A percentile compares a stretch with the other conserved stretches of the same genome.
These are phyloP conservation scores for Ceratosolen fusciceps DNA, from an alignment of 1,140 invertebrate species.

Conservation along the genomic window DNA sequence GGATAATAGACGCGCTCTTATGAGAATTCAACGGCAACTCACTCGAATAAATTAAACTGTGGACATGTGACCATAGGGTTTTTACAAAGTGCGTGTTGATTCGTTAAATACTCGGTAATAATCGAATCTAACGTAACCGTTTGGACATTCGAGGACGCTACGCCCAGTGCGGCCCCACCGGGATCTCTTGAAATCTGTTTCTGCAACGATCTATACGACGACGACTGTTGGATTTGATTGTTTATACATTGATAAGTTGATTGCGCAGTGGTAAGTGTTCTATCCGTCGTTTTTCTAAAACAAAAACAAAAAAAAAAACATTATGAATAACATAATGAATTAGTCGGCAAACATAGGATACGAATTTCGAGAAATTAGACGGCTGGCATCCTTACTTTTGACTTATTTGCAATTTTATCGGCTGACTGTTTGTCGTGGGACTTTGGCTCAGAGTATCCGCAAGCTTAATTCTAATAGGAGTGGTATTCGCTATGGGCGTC, in stretches of 20 bases:
- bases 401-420: slow-evolving; percentile 68
- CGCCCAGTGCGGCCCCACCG: slow-evolving; percentile 57
- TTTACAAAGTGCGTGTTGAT: slow-evolving; percentile 95
- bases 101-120: slow-evolving; percentile 94
- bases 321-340: background rate
- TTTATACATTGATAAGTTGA: background rate
- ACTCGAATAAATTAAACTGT: slow-evolving; percentile 89
- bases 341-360: background rate
- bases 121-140: slow-evolving; percentile 89
- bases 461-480: slow-evolving; percentile 62
- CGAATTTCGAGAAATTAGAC: background rate
- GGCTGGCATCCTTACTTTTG: slow-evolving; percentile 58
- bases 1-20: background rate
- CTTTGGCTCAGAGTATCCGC: slow-evolving; percentile 62
- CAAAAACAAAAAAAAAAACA: background rate
- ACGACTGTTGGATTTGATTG: slow-evolving; percentile 47
- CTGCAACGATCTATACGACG: slow-evolving; percentile 74
- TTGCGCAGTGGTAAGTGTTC: slow-evolving; percentile 49
- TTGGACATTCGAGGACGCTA: slow-evolving; percentile 64
- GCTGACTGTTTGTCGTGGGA: slow-evolving; percentile 58
- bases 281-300: slow-evolving; percentile 57
- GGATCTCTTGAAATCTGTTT: slow-evolving; percentile 76
- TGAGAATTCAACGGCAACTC: slow-evolving; percentile 62
- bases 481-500: slow-evolving; percentile 55
- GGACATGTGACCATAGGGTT: slow-evolving; percentile 93